Percentiles rank a stretch among this genome's conserved stretches.
phyloP scores from a whole-genome alignment of 2,113 vertebrate genomes.

The Ariopsis seemanni region DNA sequence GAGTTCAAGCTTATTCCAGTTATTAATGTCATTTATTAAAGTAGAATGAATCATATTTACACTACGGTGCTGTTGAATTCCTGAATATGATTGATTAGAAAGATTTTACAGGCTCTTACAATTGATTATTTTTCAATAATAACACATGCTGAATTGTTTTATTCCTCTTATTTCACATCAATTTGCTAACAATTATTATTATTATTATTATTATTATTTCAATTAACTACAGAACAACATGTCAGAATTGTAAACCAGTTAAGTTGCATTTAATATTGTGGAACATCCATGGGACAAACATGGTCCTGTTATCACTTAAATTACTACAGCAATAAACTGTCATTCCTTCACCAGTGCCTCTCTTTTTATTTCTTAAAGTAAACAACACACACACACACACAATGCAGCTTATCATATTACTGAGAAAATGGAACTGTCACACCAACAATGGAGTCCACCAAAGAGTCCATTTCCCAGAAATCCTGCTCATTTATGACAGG shows the following conservation, averaged over 20 bases:
- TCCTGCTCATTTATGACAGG: too few relatives aligned
- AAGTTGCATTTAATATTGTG: neutral
- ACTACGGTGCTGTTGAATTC: neutral
- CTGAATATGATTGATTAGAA: neutral
- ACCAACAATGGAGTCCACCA: too few relatives aligned
- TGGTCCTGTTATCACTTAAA: neutral
- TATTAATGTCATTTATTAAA: conserved; percentile 24
- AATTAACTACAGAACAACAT: neutral
- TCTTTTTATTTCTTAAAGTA: neutral
- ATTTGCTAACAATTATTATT: neutral
- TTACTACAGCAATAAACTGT: neutral
- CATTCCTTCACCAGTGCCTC: neutral
- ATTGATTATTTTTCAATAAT: neutral
- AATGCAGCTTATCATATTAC: neutral
- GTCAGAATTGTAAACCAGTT: neutral
- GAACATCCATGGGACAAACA: neutral
- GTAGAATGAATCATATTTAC: neutral
- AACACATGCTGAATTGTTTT: neutral
- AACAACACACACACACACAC: neutral
- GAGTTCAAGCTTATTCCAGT: conserved; percentile 14
- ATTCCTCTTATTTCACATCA: neutral
- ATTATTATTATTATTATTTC: neutral
- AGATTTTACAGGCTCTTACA: neutral
- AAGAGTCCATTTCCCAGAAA: too few relatives aligned
- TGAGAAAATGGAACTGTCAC: neutral